Conservation (phyloP, 2,797 vertebrate genomes). For the Moxostoma hubbsi region DNA sequence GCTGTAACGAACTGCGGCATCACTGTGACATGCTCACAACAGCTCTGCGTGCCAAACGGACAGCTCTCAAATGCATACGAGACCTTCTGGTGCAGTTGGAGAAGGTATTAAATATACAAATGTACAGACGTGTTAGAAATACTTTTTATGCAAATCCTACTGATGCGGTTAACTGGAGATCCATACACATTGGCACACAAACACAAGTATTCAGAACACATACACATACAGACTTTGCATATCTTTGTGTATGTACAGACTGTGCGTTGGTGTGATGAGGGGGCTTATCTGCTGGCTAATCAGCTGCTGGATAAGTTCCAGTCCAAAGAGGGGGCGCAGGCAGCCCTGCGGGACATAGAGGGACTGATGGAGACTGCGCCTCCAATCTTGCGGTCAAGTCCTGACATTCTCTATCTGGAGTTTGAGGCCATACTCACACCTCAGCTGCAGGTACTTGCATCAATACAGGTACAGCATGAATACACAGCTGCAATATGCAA, state of each 20-base stretch:
- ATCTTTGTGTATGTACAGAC: constrained; percentile 73
- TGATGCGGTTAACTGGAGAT: too few relatives aligned
- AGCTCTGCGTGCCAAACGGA: constrained; percentile 81
- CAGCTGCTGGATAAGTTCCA: constrained; percentile 92
- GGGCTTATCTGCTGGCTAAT: constrained; percentile 91
- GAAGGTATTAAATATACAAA: constrained; percentile 74
- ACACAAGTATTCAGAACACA: not conserved
- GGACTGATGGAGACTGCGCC: constrained; percentile 85
- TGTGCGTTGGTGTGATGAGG: constrained; percentile 89
- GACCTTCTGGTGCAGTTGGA: constrained; percentile 87
- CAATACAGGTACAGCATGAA: not conserved
- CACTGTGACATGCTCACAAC: constrained; percentile 84
- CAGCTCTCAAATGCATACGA: constrained; percentile 78
- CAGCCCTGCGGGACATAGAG: constrained; percentile 85
- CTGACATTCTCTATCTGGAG: constrained; percentile 82
- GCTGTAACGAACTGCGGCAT: constrained; percentile 92
- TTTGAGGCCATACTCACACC: constrained; percentile 87
- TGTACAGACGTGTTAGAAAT: not conserved
- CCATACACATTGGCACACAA: constrained; percentile 20
- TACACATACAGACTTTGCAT: constrained; percentile 27
- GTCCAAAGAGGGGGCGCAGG: constrained; percentile 89
- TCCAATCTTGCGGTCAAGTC: constrained; percentile 76
- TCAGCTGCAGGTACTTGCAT: constrained; percentile 85
- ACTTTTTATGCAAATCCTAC: not conserved
- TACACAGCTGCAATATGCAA: not conserved